Evolutionary conservation across 2,113 vertebrate species (phyloP).

Genomic region (Bostrychus sinensis): DNA sequence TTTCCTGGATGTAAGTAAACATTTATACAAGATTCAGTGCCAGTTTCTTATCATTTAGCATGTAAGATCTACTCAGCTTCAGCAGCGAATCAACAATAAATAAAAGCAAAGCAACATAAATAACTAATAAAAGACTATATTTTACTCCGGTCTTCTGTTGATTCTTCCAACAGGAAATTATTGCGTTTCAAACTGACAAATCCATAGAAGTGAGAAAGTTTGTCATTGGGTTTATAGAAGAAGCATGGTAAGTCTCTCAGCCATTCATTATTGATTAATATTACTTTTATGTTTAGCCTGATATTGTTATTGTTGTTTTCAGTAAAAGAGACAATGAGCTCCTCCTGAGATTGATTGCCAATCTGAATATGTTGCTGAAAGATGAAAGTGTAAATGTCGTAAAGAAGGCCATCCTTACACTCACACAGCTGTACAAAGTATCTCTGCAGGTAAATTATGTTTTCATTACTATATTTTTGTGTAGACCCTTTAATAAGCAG

Average conservation of each 20-base stretch:
- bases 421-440: conserved; percentile 94
- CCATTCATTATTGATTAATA: neutral
- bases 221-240: conserved; percentile 95
- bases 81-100: too few species aligned
- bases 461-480: neutral
- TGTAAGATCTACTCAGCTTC: too few species aligned
- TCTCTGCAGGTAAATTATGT: conserved; percentile 84
- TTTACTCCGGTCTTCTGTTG: neutral
- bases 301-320: conserved; percentile 6
- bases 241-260: conserved; percentile 85
- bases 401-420: conserved; percentile 93
- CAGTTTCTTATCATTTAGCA: too few species aligned
- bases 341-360: conserved; percentile 88
- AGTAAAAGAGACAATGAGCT: conserved; percentile 95
- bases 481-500: neutral
- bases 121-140: neutral
- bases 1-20: conserved; percentile 89
- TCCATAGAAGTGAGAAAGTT: conserved; percentile 92
- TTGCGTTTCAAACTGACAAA: conserved; percentile 93
- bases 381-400: conserved; percentile 96
- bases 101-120: neutral
- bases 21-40: neutral
- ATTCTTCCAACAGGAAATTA: conserved; percentile 83
- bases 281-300: too few species aligned
- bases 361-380: conserved; percentile 92